Evolutionary conservation across 1,140 invertebrate genomes (phyloP).

Genomic region (Laupala kohalensis): DNA sequence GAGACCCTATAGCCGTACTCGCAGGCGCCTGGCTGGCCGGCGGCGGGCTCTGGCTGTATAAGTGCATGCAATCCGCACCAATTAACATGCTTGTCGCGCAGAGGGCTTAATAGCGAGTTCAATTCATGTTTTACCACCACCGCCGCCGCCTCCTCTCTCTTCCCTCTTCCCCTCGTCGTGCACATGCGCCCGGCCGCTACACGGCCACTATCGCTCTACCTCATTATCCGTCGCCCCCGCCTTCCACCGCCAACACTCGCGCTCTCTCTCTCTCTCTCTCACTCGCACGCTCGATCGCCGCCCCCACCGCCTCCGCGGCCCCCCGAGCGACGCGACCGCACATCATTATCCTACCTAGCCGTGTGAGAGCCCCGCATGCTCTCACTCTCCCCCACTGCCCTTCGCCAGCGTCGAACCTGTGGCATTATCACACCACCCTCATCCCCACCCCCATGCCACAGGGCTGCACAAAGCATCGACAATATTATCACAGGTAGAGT

Average conservation of each 20-base stretch:
- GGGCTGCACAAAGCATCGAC: too few species aligned
- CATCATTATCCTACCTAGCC: too few species aligned
- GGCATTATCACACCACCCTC: neutral
- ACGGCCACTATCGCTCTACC: neutral
- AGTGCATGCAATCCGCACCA: conserved; percentile 6
- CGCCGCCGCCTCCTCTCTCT: neutral
- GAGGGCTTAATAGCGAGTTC: conserved; percentile 6
- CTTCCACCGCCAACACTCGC: too few species aligned
- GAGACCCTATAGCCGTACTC: neutral
- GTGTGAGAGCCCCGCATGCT: too few species aligned
- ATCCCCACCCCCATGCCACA: neutral
- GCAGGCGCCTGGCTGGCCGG: neutral
- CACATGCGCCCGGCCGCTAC: too few species aligned
- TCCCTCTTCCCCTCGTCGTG: neutral
- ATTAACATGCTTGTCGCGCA: conserved; percentile 7
- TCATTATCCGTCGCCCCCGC: conserved; percentile 2
- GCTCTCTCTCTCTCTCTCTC: too few species aligned
- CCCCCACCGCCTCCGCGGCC: too few species aligned
- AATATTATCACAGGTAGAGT: too few species aligned
- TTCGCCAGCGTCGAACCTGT: neutral
- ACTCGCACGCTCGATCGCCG: neutral
- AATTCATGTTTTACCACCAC: conserved; percentile 9
- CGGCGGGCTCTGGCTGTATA: neutral
- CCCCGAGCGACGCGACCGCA: too few species aligned
- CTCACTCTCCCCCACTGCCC: too few species aligned